Base-by-base conservation (phyloP, 2,888 invertebrate genomes). In the Glaucopsyche alexis region DNA sequence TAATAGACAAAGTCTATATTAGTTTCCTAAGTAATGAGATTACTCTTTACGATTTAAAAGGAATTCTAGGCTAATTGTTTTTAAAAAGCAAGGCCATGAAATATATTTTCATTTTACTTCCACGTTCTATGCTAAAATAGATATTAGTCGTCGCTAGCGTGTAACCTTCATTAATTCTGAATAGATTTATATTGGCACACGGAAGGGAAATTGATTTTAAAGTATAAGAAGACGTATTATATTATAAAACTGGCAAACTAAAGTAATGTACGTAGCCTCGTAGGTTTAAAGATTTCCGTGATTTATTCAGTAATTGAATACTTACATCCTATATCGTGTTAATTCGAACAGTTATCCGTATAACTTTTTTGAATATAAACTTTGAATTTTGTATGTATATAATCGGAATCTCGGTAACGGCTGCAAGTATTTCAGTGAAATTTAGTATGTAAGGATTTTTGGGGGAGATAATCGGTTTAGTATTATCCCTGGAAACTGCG, bases 1-100 rank as follows among this genome's bases (percentile, higher is more conserved):
- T 38, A 29, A 29, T 29, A 60, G 6, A 60, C 60, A 60, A 5
- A 60, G 38, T 60, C 60, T 14, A 29, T 29, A 38, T 60, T 60
- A 7, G 60, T 60, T 14, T 38, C 29, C 29, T 13, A 60, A 47
- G 13, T 38, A 49, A 69, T 14, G 69, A 29, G 19, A 49, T 45
- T 19, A 49, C 45, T 49, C 49, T 69, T 49, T 47, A 38, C 49
- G 13, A 49, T 69, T 49, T 29, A 29, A 69, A 49, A 69, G 69
- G 16, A 69, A 69, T 69, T 49, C 47, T 69, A 49, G 16, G 49
- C 47, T 69, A 69, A 69, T 69, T 69, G 49, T 67, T 38, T 69
- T 8, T 69, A 38, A 69, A 69, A 69, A 13, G 13, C 29, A 49
- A 69, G 49, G 49, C 47, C 49, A 38, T 19, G 60, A 60, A 29